Evolutionary conservation across 2,888 invertebrate genomes (phyloP), one percentile per base, ranked within the genome.

Genomic region (Dromius quadrimaculatus): DNA sequence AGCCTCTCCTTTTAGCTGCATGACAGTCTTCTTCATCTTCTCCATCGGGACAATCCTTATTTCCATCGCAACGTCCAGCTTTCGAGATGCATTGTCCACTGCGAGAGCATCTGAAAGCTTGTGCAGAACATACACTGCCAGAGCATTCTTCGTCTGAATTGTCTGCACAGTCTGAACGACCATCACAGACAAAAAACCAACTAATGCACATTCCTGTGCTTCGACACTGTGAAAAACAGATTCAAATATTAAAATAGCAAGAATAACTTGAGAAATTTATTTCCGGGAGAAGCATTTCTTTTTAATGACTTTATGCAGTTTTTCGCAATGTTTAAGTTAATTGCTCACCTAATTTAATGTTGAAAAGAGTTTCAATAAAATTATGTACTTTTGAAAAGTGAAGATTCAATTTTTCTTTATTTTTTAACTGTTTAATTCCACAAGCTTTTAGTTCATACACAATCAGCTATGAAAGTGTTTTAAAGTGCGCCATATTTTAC

Each of bases 121-220:
- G 90, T 71, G 82, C 80, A 1, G 92, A 91, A 78, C 92, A 90
- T 61, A 87, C 84, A 71, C 84, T 85, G 74, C 86, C 87, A 77
- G 86, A 84, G 80, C 94, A 94, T 78, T 90, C 90, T 82, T 95
- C 95, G 80, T 95, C 95, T 0, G 94, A 94, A 15, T 92, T 93
- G 78, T 95, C 95, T 5, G 87, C 87, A 78, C 95, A 95, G 79
- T 95, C 94, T 73, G 89, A 87, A 74, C 92, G 88, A 6, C 92
- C 92, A 80, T 95, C 95, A 81, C 95, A 95, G 2, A 95, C 93
- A 82, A 94, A 95, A 85, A 93, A 95, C 94, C 94, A 95, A 76
- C 94, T 94, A 78, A 95, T 92, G 81, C 95, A 95, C 9, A 88
- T 86, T 0, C 95, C 95, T 62, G 91, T 90, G 63, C 92, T 92